Evolutionary conservation across 2,113 vertebrate genomes (phyloP).

Genomic region (Albula goreensis): DNA sequence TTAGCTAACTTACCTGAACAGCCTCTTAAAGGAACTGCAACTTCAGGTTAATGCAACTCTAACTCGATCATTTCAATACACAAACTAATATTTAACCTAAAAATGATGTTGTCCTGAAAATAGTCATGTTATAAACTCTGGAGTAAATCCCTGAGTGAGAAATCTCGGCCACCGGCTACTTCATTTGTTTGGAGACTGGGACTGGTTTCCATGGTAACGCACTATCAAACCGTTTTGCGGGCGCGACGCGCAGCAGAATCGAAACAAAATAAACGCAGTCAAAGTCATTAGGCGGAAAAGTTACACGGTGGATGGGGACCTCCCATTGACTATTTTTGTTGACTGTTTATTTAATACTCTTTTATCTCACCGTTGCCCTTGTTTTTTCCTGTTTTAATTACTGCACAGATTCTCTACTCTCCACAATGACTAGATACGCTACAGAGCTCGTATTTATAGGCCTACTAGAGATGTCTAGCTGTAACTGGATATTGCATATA

Average conservation of each 20-base stretch:
- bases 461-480: no score
- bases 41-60: background rate
- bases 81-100: background rate
- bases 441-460: no score
- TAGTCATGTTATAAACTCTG: background rate
- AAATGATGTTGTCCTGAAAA: background rate
- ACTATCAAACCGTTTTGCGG: background rate
- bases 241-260: background rate
- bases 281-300: no score
- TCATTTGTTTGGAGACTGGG: background rate
- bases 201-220: slow-evolving; percentile 23
- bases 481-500: no score
- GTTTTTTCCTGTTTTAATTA: no score
- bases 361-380: no score
- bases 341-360: no score
- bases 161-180: background rate
- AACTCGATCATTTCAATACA: background rate
- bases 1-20: background rate
- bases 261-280: background rate
- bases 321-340: background rate
- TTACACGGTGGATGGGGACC: background rate
- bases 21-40: background rate
- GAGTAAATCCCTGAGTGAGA: background rate
- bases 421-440: no score
- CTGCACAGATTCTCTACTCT: no score